Evolutionary conservation across 2,888 invertebrate genomes (phyloP).

Genomic region (Polyommatus icarus): DNA sequence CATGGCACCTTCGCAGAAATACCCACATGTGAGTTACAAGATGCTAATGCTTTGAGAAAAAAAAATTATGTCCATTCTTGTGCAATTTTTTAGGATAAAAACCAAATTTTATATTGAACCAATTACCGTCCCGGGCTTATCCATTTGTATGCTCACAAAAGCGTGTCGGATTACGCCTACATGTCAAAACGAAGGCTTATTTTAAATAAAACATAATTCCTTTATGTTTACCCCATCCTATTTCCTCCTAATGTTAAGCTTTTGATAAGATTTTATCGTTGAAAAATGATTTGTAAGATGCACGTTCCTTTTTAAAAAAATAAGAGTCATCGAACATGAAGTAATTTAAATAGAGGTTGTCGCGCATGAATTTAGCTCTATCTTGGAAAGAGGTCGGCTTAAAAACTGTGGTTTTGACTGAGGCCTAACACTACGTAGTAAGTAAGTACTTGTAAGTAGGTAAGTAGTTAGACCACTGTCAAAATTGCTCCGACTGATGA

Average conservation of each 20-base stretch:
- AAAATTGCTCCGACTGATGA: too few species aligned
- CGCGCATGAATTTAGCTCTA: too few species aligned
- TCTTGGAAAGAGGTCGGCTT: too few species aligned
- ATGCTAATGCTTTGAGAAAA: too few species aligned
- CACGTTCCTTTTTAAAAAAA: too few species aligned
- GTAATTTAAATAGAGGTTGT: too few species aligned
- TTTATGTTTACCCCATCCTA: not conserved
- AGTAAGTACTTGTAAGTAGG: too few species aligned
- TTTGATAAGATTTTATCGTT: not conserved
- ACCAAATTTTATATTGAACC: not conserved
- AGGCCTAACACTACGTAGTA: too few species aligned
- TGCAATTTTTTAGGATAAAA: not conserved
- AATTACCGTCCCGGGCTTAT: not conserved
- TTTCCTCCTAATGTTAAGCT: not conserved
- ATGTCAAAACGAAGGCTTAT: not conserved
- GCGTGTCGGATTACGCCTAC: constrained; percentile 11
- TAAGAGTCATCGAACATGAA: too few species aligned
- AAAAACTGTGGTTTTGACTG: too few species aligned
- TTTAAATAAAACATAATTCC: not conserved
- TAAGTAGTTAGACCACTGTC: too few species aligned
- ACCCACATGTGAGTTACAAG: constrained; percentile 67
- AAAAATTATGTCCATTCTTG: not conserved
- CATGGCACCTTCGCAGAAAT: constrained; percentile 78
- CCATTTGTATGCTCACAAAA: not conserved
- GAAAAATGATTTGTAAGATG: not conserved